Percentiles rank a stretch among this genome's conserved stretches.
phyloP scores from a whole-genome alignment of 2,797 vertebrate species.

The Pachyuromys duprasi region DNA sequence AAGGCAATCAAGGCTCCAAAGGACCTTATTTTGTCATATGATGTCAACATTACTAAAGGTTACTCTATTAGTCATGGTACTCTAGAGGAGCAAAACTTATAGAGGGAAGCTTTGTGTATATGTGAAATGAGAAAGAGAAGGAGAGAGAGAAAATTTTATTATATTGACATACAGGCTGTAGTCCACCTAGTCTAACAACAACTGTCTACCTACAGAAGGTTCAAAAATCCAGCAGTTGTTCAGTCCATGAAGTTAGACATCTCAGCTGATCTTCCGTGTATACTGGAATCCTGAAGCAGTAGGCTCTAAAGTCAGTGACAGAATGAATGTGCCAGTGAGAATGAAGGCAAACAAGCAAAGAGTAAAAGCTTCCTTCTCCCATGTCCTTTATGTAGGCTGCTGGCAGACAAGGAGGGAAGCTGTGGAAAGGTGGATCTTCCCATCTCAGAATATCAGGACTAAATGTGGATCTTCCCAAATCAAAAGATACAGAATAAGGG shows the following conservation, averaged over 20 bases:
- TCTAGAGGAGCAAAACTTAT: neutral
- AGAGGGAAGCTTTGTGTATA: neutral
- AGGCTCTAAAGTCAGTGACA: neutral
- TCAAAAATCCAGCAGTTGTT: neutral
- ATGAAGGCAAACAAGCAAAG: neutral
- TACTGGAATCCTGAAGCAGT: neutral
- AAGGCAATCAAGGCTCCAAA: neutral
- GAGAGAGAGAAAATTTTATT: neutral
- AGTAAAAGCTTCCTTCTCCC: neutral
- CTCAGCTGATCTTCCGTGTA: neutral
- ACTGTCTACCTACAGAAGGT: neutral
- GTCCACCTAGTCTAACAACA: neutral
- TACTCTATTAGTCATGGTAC: neutral
- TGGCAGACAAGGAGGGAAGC: too few relatives aligned
- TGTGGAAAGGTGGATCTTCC: too few relatives aligned
- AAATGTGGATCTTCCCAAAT: neutral
- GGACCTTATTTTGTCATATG: neutral
- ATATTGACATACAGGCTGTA: neutral
- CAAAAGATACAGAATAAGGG: neutral
- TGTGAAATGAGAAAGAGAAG: too few relatives aligned
- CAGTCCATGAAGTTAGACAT: neutral
- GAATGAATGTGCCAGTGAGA: neutral
- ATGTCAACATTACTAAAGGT: neutral
- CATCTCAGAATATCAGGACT: too few relatives aligned
- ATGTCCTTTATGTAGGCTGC: too few relatives aligned